Percentiles rank a stretch among this genome's conserved stretches.
Conservation (phyloP, 2,113 vertebrate genomes). For the Bungarus multicinctus region DNA sequence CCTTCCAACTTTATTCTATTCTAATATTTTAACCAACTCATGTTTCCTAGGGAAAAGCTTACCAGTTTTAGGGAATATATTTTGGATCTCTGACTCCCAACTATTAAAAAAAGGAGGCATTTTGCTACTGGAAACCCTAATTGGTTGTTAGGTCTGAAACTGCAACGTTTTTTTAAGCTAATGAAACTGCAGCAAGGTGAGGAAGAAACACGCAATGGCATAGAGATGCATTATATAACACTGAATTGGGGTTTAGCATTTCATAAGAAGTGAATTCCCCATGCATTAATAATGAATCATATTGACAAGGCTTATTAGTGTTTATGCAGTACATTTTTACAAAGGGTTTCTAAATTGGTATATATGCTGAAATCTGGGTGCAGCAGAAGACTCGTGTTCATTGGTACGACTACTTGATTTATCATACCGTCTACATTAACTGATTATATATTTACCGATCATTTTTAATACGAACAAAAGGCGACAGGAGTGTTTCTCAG, state of each 20-base stretch:
- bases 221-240: background rate
- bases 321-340: background rate
- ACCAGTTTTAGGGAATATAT: background rate
- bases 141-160: background rate
- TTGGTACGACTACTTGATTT: background rate
- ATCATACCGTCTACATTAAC: background rate
- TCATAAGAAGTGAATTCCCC: background rate
- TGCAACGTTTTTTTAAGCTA: background rate
- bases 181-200: background rate
- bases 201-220: background rate
- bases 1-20: too few species aligned
- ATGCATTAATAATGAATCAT: background rate
- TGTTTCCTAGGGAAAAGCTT: background rate
- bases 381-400: background rate
- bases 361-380: background rate
- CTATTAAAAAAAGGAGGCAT: background rate
- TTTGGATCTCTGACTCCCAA: background rate
- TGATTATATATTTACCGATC: background rate
- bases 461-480: background rate
- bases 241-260: background rate
- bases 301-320: background rate
- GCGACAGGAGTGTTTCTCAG: background rate
- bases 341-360: background rate
- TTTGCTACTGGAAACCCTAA: background rate
- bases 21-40: background rate